Evolutionary conservation across 2,888 invertebrate genomes (phyloP).

Genomic region (Synanthedon myopaeformis): DNA sequence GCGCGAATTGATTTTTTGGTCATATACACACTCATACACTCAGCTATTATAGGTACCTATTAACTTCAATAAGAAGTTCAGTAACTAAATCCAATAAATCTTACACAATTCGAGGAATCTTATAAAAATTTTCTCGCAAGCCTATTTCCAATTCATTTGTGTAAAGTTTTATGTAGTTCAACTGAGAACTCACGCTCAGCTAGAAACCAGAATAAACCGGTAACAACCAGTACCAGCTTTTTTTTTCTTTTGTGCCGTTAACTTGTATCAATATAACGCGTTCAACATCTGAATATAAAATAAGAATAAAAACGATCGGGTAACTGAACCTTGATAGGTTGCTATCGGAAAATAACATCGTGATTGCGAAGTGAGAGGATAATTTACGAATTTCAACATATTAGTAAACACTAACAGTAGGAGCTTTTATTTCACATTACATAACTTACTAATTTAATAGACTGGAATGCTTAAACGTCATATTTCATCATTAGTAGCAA

Average conservation of each 20-base stretch:
- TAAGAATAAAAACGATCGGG: constrained; percentile 30
- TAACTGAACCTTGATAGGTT: constrained; percentile 27
- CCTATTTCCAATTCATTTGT: constrained; percentile 1
- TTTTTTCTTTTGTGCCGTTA: constrained; percentile 39
- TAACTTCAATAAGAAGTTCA: no score
- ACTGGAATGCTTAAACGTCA: no score
- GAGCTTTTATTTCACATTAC: no score
- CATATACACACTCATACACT: no score
- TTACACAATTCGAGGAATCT: no score
- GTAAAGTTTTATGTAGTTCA: background rate
- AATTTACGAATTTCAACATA: background rate
- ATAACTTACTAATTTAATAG: no score
- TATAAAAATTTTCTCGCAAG: constrained; percentile 1
- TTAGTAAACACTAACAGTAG: background rate
- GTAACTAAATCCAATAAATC: no score
- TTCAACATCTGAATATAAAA: constrained; percentile 41
- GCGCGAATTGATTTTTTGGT: no score
- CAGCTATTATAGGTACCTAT: no score
- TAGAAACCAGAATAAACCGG: constrained; percentile 34
- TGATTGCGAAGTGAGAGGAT: background rate
- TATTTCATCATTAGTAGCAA: no score
- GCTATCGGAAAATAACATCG: constrained; percentile 18
- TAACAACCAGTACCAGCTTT: constrained; percentile 27
- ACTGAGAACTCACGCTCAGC: constrained; percentile 21
- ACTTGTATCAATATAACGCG: constrained; percentile 33